Base-by-base conservation (phyloP, 2,888 invertebrate genomes). In the Phalera bucephala region DNA sequence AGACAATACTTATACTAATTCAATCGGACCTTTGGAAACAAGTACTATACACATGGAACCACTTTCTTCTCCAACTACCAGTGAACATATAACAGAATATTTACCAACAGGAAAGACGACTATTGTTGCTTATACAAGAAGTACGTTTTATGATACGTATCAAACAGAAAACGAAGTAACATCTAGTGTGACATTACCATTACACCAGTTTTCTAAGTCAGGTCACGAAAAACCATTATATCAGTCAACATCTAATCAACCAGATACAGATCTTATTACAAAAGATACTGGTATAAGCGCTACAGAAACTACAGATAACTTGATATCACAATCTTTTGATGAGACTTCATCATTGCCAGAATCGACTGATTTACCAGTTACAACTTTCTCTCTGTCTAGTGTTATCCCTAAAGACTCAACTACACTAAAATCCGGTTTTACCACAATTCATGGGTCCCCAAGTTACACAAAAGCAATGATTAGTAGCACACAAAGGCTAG, bases 381-480 rank as follows among this genome's bases (percentile, higher is more conserved):
- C 14, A 1, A 27, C 27, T 14, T 14, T 27, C n/a, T 14, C 27
- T 14, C 27, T 14, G 14, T 9, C 13, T 14, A 27, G 14, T 27
- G n/a, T 14, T 27, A 13, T 27, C 13, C 1, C 11, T 6, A 27
- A 27, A 27, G 27, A 27, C 11, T 27, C 27, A 8, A 27, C 27
- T 5, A 27, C 27, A 3, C 14, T 27, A n/a, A 27, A 27, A 27
- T 7, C 27, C n/a, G 27, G 27, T 8, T 27, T 27, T 9, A 27
- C 27, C 8, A 27, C 27, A n/a, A 27, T 15, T 25, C 8, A 23
- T 23, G 5, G 17, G 8, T n/a, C 8, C 14, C 27, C 27, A 7
- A 27, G 27, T 14, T 14, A 27, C 9, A 27, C 27, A 9, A 27
- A 14, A 14, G n/a, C n/a, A 14, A 14, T 12, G 4, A 7, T 5